phyloP scores from a whole-genome alignment of 2,113 vertebrate genomes.

The Gymnobelideus leadbeateri region DNA sequence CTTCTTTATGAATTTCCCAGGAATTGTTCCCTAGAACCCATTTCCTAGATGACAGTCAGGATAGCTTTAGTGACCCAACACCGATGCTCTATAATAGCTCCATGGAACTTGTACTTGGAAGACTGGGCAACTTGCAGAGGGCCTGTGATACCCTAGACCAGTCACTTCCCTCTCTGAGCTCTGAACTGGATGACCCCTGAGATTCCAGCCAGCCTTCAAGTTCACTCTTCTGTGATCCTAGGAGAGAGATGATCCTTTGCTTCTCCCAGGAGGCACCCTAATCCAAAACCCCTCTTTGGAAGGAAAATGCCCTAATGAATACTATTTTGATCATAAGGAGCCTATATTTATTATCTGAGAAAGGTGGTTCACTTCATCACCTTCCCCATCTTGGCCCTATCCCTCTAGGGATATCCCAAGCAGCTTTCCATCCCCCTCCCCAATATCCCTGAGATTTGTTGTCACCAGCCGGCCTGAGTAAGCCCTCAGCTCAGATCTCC shows the following conservation, averaged over 20 bases:
- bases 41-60: not conserved
- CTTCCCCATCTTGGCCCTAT: slow-evolving; percentile 38
- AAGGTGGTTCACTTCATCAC: not conserved
- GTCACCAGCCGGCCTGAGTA: slow-evolving; percentile 81
- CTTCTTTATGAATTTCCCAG: not conserved
- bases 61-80: not conserved
- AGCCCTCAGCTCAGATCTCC: slow-evolving; percentile 70
- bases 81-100: accelerated
- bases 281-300: not conserved
- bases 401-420: no score
- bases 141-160: not conserved
- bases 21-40: not conserved
- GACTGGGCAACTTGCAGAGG: not conserved
- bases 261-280: not conserved
- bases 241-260: not conserved
- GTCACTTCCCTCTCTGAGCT: not conserved
- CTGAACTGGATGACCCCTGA: not conserved
- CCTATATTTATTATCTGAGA: not conserved
- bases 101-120: not conserved
- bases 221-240: not conserved
- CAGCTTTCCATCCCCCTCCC: slow-evolving; percentile 66
- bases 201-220: not conserved
- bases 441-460: slow-evolving; percentile 54
- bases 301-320: not conserved
- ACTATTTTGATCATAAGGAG: not conserved